Conservation (phyloP, 2,888 invertebrate genomes). For the Aleiodes alternator region DNA sequence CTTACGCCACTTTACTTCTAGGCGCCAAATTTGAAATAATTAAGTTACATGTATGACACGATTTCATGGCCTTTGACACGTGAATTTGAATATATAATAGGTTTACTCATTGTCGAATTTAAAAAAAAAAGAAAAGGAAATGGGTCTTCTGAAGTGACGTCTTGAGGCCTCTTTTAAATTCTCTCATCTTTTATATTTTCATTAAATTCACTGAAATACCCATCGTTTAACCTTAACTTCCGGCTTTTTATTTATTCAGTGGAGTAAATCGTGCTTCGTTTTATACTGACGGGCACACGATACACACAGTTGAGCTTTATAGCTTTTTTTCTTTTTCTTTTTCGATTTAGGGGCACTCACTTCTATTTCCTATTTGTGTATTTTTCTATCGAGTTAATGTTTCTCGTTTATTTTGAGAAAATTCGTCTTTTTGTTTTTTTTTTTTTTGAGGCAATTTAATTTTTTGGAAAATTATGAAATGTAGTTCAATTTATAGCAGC, state of each 20-base stretch:
- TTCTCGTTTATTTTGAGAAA: too few species aligned
- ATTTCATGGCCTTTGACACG: constrained; percentile 18
- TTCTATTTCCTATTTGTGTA: too few species aligned
- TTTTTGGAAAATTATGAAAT: too few species aligned
- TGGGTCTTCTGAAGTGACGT: not conserved
- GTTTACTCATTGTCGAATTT: not conserved
- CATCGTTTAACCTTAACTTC: constrained; percentile 37
- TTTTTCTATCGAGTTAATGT: too few species aligned
- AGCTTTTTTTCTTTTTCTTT: not conserved
- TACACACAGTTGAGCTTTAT: not conserved
- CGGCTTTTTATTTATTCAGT: constrained; percentile 27
- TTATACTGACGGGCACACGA: too few species aligned
- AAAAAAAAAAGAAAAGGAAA: too few species aligned
- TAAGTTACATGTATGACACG: constrained; percentile 8
- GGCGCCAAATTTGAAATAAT: not conserved
- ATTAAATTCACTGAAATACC: not conserved
- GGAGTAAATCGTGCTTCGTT: not conserved
- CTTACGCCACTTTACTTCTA: too few species aligned
- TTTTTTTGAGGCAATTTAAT: too few species aligned
- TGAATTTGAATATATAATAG: constrained; percentile 16
- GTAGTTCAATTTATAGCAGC: too few species aligned
- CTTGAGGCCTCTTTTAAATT: not conserved
- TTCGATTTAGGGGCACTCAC: not conserved
- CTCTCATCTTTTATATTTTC: not conserved
- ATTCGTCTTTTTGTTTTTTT: too few species aligned